Evolutionary conservation across 2,113 vertebrate genomes (phyloP).

Genomic region (Elephas maximus): DNA sequence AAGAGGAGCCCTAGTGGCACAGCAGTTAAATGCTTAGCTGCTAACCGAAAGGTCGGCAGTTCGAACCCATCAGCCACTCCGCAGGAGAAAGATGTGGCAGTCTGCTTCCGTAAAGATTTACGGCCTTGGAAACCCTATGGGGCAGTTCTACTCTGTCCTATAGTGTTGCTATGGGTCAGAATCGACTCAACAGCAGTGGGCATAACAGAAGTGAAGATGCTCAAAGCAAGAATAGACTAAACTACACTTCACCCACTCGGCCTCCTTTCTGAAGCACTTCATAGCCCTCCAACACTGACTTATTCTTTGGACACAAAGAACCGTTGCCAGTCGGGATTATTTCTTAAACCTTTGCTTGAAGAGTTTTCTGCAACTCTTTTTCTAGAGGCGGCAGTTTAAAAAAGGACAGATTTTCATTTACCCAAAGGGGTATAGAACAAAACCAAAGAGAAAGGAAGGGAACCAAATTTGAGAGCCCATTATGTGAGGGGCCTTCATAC

Average conservation of each 20-base stretch:
- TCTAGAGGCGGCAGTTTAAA: neutral
- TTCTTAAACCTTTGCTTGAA: neutral
- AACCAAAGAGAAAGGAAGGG: neutral
- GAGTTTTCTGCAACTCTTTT: neutral
- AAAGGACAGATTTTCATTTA: neutral
- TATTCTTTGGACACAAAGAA: neutral
- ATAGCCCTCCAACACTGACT: neutral
- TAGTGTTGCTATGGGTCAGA: too few relatives aligned
- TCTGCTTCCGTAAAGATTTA: too few relatives aligned
- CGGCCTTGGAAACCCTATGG: neutral
- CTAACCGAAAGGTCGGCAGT: neutral
- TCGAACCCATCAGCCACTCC: neutral
- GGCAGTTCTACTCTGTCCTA: too few relatives aligned
- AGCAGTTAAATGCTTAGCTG: neutral
- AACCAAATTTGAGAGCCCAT: neutral
- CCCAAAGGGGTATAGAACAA: neutral
- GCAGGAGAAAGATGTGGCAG: too few relatives aligned
- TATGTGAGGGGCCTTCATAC: neutral
- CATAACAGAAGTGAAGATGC: neutral
- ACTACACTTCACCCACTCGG: neutral
- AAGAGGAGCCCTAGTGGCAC: neutral
- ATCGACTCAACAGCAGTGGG: neutral
- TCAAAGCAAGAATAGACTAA: neutral
- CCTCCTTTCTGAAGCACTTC: neutral
- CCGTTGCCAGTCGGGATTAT: neutral